Evolutionary conservation across 2,888 invertebrate species (phyloP).

Genomic region (Chrysolina oricalcia): DNA sequence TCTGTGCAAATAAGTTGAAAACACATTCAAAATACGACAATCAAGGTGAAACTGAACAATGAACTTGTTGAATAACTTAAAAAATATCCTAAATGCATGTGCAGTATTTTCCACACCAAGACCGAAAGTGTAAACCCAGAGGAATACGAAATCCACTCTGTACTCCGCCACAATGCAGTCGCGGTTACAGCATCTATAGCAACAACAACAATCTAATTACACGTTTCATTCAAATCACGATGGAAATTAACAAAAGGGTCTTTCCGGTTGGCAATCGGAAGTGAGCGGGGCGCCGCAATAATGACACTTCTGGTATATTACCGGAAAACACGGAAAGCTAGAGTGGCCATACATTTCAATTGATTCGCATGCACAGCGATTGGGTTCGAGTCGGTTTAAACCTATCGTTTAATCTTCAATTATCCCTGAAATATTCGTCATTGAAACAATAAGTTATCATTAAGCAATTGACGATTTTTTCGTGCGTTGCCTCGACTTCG

Average conservation of each 20-base stretch:
- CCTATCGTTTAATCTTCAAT: slow-evolving; percentile 50
- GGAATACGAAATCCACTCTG: not conserved
- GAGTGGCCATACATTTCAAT: slow-evolving; percentile 48
- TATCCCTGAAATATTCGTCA: slow-evolving; percentile 50
- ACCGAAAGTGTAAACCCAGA: too few species aligned
- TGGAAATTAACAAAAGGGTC: slow-evolving; percentile 59
- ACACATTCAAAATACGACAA: too few species aligned
- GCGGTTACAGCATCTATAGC: slow-evolving; percentile 18
- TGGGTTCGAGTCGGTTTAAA: slow-evolving; percentile 34
- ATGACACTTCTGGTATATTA: slow-evolving; percentile 61
- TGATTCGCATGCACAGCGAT: slow-evolving; percentile 47
- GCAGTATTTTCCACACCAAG: too few species aligned
- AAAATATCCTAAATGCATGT: too few species aligned
- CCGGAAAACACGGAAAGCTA: slow-evolving; percentile 64
- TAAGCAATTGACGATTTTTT: slow-evolving; percentile 50
- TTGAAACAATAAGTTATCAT: slow-evolving; percentile 52
- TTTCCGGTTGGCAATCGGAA: slow-evolving; percentile 65
- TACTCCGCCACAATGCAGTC: slow-evolving; percentile 8
- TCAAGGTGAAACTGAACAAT: too few species aligned
- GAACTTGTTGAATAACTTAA: too few species aligned
- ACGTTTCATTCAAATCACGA: slow-evolving; percentile 38
- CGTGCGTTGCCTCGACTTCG: slow-evolving; percentile 31
- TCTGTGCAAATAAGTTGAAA: too few species aligned
- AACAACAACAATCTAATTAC: slow-evolving; percentile 31
- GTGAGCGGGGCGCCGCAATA: slow-evolving; percentile 58